Percentiles rank a stretch among this genome's conserved stretches.
These are phyloP conservation scores for Marmota monax DNA, from an alignment of 2,113 vertebrate genomes.

Conservation along the genomic window DNA sequence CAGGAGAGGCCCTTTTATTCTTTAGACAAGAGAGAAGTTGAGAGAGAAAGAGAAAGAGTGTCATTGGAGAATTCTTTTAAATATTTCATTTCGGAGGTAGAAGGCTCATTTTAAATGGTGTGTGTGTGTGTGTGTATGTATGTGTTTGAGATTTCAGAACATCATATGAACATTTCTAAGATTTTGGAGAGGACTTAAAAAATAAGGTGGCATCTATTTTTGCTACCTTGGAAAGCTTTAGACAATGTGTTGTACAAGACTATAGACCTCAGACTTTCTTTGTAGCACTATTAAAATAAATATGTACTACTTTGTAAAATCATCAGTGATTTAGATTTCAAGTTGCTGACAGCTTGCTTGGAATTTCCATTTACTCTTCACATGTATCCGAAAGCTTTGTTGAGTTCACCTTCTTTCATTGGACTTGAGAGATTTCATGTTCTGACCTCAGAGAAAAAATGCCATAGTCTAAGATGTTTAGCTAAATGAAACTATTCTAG, in stretches of 20 bases:
- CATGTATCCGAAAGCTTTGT: neutral
- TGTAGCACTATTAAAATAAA: conserved; percentile 57
- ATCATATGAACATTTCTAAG: neutral
- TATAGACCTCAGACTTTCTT: conserved; percentile 47
- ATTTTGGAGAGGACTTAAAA: neutral
- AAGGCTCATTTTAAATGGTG: too few species aligned
- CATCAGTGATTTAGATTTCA: conserved; percentile 65
- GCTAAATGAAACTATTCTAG: conserved; percentile 77
- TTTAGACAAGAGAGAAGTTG: neutral
- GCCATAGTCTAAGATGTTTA: conserved; percentile 68
- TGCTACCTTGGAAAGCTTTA: neutral
- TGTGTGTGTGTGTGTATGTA: too few species aligned
- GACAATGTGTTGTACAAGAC: neutral
- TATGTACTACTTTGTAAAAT: conserved; percentile 49
- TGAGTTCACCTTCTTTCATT: conserved; percentile 59
- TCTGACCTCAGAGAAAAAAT: conserved; percentile 74
- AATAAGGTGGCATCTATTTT: neutral
- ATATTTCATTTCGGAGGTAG: neutral
- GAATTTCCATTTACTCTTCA: conserved; percentile 13
- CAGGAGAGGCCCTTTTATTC: conserved; percentile 68
- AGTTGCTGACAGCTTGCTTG: conserved; percentile 63
- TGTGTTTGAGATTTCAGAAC: neutral
- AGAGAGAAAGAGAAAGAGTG: too few species aligned
- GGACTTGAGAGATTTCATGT: conserved; percentile 50
- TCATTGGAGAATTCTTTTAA: neutral